Conservation (phyloP, 1,140 invertebrate genomes). For the Coelopa frigida region DNA sequence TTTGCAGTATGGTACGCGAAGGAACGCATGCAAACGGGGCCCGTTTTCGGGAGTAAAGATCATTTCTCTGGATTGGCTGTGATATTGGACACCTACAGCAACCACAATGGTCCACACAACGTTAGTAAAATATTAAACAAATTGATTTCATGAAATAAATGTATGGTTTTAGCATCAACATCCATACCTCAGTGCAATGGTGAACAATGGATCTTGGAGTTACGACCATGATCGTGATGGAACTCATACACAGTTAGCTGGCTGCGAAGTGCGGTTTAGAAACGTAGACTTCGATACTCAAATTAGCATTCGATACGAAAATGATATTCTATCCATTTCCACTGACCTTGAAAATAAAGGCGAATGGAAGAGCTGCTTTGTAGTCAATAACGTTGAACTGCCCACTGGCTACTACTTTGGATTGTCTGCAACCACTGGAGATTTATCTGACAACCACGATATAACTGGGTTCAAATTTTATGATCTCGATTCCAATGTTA, state of each 20-base stretch:
- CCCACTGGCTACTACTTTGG: constrained; percentile 96
- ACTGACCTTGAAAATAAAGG: constrained; percentile 88
- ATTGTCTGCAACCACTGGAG: constrained; percentile 90
- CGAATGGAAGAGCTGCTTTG: constrained; percentile 91
- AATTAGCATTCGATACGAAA: constrained; percentile 84
- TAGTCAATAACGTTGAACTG: constrained; percentile 79
- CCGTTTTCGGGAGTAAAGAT: constrained; percentile 93
- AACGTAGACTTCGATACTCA: constrained; percentile 90
- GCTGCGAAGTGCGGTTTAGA: constrained; percentile 89
- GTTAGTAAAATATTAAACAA: constrained; percentile 51
- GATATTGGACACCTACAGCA: constrained; percentile 97
- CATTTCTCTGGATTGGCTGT: constrained; percentile 87
- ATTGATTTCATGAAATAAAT: background rate
- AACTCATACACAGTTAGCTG: constrained; percentile 92
- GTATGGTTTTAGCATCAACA: constrained; percentile 84
- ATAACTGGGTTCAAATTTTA: constrained; percentile 86
- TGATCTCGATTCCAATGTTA: constrained; percentile 70
- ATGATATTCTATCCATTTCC: constrained; percentile 78
- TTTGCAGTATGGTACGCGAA: constrained; percentile 95
- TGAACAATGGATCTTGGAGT: constrained; percentile 90
- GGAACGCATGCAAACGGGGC: constrained; percentile 76
- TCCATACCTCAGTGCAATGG: constrained; percentile 97
- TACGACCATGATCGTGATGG: constrained; percentile 99
- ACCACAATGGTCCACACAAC: constrained; percentile 98
- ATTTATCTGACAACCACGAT: constrained; percentile 95